Base-by-base conservation (phyloP, 2,797 vertebrate genomes). In the Oreonectes daqikongensis region DNA sequence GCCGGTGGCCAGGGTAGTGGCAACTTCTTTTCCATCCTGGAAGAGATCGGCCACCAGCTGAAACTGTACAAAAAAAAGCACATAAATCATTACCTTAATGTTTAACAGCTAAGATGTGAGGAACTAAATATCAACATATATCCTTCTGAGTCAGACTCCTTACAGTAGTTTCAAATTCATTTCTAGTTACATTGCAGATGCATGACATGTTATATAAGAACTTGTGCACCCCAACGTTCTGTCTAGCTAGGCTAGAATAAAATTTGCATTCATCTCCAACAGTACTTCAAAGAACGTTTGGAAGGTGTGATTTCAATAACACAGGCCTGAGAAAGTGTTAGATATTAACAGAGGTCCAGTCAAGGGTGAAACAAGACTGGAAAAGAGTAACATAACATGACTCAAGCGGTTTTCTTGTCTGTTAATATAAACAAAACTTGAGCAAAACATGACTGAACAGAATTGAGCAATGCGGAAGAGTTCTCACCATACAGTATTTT, bases 31-130 rank as follows among this genome's bases (percentile, higher is more conserved):
- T 26, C 93, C 94, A 0, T 96, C 95, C 0, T 89, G 90, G 81
- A 99, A 98, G 46, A 99, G 89, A 46, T 98, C 95, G 3, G 96
- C 94, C 1, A 99, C 94, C 66, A 97, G 88, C 75, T 95, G 95
- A 66, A 93, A 95, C 96, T 99, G 64, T 85, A 84, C 84, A 68
- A n/a, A 0, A 80, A 71, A 67, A 24, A n/a, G 69, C 20, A 24
- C 24, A 28, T 28, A 1, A 1, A 17, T 26, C 2, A 24, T 26
- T 55, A 24, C 9, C 8, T 20, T 8, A 52, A 52, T 8, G 48
- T 35, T 52, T 52, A 22, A 52, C 3, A 2, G 1, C 46, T 50
- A 18, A 50, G 5, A 52, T 30, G n/a, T n/a, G 59, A 26, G n/a
- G 32, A 52, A 30, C 57, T 63, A 40, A 4, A 10, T n/a, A 78